Base-by-base conservation (phyloP, 2,888 invertebrate species). In the Plemyria rubiginata region DNA sequence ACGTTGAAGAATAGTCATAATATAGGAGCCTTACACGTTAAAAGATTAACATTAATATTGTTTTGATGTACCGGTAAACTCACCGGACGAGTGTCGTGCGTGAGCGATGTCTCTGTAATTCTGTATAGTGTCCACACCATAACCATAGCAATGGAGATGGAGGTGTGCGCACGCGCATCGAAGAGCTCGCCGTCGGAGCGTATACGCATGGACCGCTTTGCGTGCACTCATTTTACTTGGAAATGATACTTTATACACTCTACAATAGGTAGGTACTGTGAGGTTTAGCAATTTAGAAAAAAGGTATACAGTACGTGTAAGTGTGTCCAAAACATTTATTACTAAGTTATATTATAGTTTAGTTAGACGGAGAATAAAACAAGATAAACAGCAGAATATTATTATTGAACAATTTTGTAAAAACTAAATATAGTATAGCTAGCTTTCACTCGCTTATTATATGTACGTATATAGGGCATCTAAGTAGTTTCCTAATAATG, bases 131-230 rank as follows among this genome's bases (percentile, higher is more conserved):
- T 36, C 51, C 32, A 51, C 40, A 15, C 51, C 32, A 52, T 48
- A 54, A n/a, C n/a, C n/a, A n/a, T n/a, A n/a, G n/a, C n/a, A n/a
- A n/a, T n/a, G n/a, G 49, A 13, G 51, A n/a, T 46, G 40, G 50
- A 51, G 55, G 49, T 50, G 49, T 15, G 59, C 54, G 53, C 59
- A 51, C 55, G 51, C 62, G 60, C 60, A 7, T 13, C 15, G 51
- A 70, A 77, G n/a, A n/a, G n/a, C n/a, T n/a, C n/a, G n/a, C 78
- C 76, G 78, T 78, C 62, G 49, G 70, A 43, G 69, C 71, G 73
- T 70, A 71, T 68, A 66, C 66, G 67, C 61, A 55, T 41, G 65
- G 65, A 67, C 73, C 70, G 71, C 70, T 71, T 66, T 69, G 60
- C 55, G 64, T 60, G 56, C 60, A 54, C 62, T 57, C 58, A 54